phyloP scores from a whole-genome alignment of 2,888 invertebrate species.

The Panzeria rudis region DNA sequence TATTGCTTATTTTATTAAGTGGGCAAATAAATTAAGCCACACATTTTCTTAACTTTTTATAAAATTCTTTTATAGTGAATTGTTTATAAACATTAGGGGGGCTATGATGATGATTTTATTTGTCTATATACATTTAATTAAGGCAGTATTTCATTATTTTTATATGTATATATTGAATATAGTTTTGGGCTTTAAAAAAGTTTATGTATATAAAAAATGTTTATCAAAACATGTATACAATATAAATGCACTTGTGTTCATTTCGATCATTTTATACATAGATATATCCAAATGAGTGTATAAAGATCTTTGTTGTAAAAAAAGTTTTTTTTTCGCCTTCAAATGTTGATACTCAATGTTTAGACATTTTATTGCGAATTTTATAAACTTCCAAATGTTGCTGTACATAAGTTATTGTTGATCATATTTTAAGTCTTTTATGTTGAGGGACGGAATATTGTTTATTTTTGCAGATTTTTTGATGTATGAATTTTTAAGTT shows the following conservation, averaged over 20 bases:
- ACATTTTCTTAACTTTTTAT: constrained; percentile 2
- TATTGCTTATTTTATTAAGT: constrained; percentile 1
- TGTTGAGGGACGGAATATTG: constrained; percentile 39
- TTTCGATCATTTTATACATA: background rate
- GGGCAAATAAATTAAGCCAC: background rate
- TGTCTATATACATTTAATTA: background rate
- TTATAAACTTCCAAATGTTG: constrained; percentile 1
- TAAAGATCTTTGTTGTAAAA: background rate
- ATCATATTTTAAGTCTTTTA: constrained; percentile 25
- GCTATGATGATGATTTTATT: background rate
- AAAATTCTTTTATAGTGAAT: background rate
- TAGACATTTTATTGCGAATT: background rate
- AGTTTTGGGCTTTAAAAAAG: constrained; percentile 19
- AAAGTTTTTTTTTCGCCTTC: background rate
- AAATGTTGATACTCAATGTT: constrained; percentile 13
- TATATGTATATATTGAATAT: background rate
- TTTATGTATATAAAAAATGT: constrained; percentile 32
- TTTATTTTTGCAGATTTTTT: constrained; percentile 2
- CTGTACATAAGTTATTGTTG: constrained; percentile 15
- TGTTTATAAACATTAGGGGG: constrained; percentile 13
- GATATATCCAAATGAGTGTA: constrained; percentile 44
- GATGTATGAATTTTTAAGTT: constrained; percentile 6
- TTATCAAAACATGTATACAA: constrained; percentile 47
- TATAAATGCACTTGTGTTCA: constrained; percentile 65
- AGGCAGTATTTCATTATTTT: constrained; percentile 27